These are phyloP conservation scores for Lutjanus argentimaculatus DNA, from an alignment of 2,797 vertebrate species.

Conservation along the genomic window DNA sequence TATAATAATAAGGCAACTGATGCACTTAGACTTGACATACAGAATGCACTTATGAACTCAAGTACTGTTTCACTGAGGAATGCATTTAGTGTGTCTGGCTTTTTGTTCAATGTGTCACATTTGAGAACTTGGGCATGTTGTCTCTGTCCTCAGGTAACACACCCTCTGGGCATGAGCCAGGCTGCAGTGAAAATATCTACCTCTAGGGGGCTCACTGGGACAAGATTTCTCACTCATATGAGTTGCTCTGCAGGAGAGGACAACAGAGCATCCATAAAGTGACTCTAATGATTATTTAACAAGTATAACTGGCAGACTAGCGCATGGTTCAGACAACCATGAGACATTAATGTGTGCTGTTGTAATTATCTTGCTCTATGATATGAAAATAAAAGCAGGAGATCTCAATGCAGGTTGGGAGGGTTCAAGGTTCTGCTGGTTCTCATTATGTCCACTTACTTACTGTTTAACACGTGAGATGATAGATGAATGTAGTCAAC, in stretches of 20 bases:
- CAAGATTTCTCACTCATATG: constrained; percentile 30
- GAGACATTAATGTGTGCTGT: neutral
- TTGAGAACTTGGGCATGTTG: constrained; percentile 26
- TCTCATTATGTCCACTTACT: neutral
- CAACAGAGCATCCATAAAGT: constrained; percentile 4
- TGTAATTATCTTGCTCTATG: neutral
- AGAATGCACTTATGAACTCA: neutral
- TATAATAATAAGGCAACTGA: neutral
- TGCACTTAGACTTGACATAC: neutral
- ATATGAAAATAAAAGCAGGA: neutral
- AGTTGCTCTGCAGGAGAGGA: constrained; percentile 14
- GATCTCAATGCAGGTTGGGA: neutral
- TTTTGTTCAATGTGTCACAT: constrained; percentile 41
- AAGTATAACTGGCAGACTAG: neutral
- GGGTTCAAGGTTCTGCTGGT: neutral
- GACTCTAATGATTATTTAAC: constrained; percentile 34
- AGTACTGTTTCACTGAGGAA: constrained; percentile 1
- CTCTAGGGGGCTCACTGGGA: constrained; percentile 74
- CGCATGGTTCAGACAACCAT: neutral
- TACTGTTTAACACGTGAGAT: neutral
- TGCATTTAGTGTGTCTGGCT: constrained; percentile 30
- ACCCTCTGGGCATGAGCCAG: constrained; percentile 32
- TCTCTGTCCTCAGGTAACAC: constrained; percentile 36
- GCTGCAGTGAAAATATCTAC: constrained; percentile 47
- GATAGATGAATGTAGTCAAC: neutral